phyloP scores from a whole-genome alignment of 1,140 invertebrate genomes.

The Halictus rubicundus region DNA sequence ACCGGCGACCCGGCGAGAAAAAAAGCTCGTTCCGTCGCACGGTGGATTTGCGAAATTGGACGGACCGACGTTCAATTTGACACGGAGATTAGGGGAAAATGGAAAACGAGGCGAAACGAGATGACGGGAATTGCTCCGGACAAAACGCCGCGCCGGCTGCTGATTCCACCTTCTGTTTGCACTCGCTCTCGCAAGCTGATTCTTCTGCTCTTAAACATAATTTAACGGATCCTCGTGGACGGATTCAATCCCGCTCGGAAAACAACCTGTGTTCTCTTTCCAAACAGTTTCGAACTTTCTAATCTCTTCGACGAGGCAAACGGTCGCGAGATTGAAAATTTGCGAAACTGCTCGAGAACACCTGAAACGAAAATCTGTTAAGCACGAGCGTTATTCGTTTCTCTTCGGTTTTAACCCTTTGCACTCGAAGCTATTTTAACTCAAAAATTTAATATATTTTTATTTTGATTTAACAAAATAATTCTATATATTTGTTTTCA shows the following conservation, averaged over 20 bases:
- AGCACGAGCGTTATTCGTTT: too few species aligned
- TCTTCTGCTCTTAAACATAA: too few species aligned
- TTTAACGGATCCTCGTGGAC: too few species aligned
- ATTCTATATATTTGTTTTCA: too few species aligned
- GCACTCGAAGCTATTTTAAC: too few species aligned
- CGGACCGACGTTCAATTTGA: background rate
- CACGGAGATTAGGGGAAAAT: slow-evolving; percentile 21
- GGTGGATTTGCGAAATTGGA: background rate
- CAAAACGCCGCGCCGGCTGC: too few species aligned
- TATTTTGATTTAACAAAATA: too few species aligned
- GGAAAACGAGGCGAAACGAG: slow-evolving; percentile 1
- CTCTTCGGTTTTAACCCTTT: too few species aligned
- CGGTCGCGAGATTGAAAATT: background rate
- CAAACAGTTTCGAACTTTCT: background rate
- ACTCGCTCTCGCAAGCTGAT: background rate
- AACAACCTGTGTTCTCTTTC: background rate
- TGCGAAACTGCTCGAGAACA: too few species aligned
- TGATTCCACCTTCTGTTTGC: background rate
- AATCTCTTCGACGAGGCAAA: background rate
- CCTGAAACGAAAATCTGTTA: too few species aligned
- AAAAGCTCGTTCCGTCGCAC: background rate
- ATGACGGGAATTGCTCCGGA: background rate
- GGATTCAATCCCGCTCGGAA: background rate
- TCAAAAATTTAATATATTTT: too few species aligned
- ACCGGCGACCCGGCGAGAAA: background rate